Base-by-base conservation (phyloP, 2,888 invertebrate species). In the Watsonalla binaria region DNA sequence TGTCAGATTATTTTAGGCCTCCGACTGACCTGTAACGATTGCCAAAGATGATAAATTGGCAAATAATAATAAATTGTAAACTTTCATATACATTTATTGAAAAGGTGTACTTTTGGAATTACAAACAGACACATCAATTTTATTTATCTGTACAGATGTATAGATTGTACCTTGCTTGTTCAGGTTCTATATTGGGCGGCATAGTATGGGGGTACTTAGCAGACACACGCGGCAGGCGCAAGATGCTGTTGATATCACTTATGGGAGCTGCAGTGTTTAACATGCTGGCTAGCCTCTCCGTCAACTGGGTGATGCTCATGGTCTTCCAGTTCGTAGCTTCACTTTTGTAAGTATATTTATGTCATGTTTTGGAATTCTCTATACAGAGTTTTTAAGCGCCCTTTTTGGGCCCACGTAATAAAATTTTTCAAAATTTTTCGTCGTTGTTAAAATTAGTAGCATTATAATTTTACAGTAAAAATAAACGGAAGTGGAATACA, bases 251-350 rank as follows among this genome's bases (percentile, higher is more conserved):
- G 6, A 59, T 72, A 2, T 70, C 86, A 0, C 62, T 88, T 35
- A n/a, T 74, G 0, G 63, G 76, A 0, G 70, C 79, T 0, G 71
- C 77, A 0, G 4, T 65, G 0, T 52, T 85, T 54, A 87, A 89
- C 61, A 66, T 73, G 4, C n/a, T 85, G 6, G 82, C 80, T 57
- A 82, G 82, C 56, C 58, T 88, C 6, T 87, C 89, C 0, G 77
- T 88, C 55, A 82, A 86, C 61, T 89, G 89, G 89, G 55, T 84
- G 54, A 87, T 88, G 89, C 66, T 89, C 9, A 65, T 87, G 62
- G 47, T 76, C 5, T 55, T 88, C 11, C 86, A 86, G 59, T 77
- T 86, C 34, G 7, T 78, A 6, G 82, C 82, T 37, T 66, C 84
- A 0, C 45, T 84, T 0, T 70, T 82, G 88, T 89, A 59, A 84